Conservation (phyloP, 2,113 vertebrate genomes). For the Stomatorhinus ivindoensis region DNA sequence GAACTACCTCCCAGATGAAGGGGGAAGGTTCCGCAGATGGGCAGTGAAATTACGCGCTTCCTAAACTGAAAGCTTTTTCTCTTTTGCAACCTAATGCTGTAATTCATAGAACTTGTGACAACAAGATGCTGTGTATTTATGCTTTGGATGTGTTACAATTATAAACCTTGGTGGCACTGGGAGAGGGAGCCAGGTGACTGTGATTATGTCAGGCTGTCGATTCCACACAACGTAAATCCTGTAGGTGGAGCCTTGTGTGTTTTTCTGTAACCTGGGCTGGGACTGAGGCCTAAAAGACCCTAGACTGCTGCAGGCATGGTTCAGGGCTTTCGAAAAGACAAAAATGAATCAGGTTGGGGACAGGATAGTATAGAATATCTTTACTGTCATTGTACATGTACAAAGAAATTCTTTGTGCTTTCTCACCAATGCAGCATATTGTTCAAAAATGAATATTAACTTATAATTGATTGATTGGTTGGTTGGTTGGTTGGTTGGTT, state of each 20-base stretch:
- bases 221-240: neutral
- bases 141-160: neutral
- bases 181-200: neutral
- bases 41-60: neutral
- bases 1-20: neutral
- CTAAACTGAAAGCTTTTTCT: neutral
- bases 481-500: neutral
- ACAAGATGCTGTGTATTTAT: neutral
- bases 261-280: neutral
- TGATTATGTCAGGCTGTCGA: neutral
- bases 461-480: neutral
- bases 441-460: neutral
- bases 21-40: neutral
- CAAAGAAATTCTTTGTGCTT: neutral
- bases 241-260: neutral
- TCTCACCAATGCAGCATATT: neutral
- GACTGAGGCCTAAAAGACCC: neutral
- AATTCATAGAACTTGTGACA: neutral
- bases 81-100: neutral
- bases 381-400: neutral
- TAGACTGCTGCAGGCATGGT: neutral
- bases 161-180: neutral
- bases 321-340: neutral
- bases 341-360: neutral
- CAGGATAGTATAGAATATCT: neutral